Conservation (phyloP, 2,113 vertebrate species). For the Tapirus terrestris region DNA sequence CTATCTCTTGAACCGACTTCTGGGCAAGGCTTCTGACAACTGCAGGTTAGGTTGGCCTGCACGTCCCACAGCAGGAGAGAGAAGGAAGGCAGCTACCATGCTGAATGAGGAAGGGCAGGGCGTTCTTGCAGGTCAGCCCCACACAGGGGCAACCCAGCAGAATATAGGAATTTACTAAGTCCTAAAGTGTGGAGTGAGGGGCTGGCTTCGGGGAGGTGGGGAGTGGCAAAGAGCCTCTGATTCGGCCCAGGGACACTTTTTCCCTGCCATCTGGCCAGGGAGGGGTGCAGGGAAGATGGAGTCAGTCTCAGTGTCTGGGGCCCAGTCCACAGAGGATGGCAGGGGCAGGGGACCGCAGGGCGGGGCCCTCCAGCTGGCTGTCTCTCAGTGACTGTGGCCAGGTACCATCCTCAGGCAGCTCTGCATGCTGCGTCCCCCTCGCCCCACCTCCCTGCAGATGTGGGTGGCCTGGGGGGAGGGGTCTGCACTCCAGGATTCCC, state of each 20-base stretch:
- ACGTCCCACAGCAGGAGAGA: fast-evolving
- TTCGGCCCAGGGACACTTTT: not conserved
- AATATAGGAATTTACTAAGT: not conserved
- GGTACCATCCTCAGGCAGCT: not conserved
- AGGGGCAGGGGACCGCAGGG: fast-evolving
- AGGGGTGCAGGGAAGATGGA: fast-evolving
- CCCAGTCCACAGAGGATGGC: fast-evolving
- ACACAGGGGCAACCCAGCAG: no score
- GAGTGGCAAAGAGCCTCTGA: not conserved
- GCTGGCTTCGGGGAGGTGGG: not conserved
- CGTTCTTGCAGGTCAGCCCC: not conserved
- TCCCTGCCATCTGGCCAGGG: not conserved
- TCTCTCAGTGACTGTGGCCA: not conserved
- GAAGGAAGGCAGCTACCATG: not conserved
- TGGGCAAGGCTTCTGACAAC: not conserved
- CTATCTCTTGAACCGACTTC: not conserved
- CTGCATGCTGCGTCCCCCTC: fast-evolving
- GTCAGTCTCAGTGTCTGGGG: not conserved
- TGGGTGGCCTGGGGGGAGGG: slow-evolving; percentile 50
- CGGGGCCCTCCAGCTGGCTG: not conserved
- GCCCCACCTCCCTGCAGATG: not conserved
- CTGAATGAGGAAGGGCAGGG: not conserved
- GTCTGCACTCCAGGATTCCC: not conserved
- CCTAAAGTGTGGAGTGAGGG: not conserved
- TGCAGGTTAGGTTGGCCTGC: not conserved